These are phyloP conservation scores for Onthophagus taurus DNA, from an alignment of 1,140 invertebrate genomes.

Conservation along the genomic window DNA sequence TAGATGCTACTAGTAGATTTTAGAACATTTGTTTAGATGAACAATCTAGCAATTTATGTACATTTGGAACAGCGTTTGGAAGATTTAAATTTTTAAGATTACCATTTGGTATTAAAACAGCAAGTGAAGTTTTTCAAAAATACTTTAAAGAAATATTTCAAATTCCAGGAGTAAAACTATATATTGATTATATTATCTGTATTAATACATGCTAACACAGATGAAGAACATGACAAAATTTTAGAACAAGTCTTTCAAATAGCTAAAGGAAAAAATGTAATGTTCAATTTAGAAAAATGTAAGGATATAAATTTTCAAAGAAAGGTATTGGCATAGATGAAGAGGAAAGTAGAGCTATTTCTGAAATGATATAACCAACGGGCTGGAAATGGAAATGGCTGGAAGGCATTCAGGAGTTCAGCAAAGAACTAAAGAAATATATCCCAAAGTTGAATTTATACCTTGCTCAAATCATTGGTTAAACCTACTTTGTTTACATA, in stretches of 20 bases:
- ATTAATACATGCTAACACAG: conserved; percentile 25
- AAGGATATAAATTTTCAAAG: too few relatives aligned
- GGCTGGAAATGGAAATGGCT: too few relatives aligned
- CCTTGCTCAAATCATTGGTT: too few relatives aligned
- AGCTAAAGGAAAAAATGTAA: conserved; percentile 9
- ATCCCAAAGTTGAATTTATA: too few relatives aligned
- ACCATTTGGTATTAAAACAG: conserved; percentile 20
- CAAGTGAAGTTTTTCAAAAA: conserved; percentile 29
- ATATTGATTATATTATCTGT: conserved; percentile 33
- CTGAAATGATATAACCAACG: too few relatives aligned
- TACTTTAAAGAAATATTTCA: conserved; percentile 21
- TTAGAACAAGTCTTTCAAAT: conserved; percentile 28
- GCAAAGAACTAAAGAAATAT: too few relatives aligned
- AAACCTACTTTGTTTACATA: too few relatives aligned
- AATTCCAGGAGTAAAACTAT: conserved; percentile 20
- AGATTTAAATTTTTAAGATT: conserved; percentile 18
- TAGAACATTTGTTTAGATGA: conserved; percentile 35
- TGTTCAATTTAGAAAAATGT: conserved; percentile 13
- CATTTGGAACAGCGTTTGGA: conserved; percentile 20
- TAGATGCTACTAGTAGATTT: conserved; percentile 40
- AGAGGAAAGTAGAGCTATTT: too few relatives aligned
- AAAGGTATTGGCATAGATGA: too few relatives aligned
- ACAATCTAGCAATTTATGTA: conserved; percentile 22
- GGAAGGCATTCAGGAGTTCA: too few relatives aligned
- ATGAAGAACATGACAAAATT: conserved; percentile 16